Base-by-base conservation (phyloP, 1,140 invertebrate genomes). In the Teleopsis dalmanni region DNA sequence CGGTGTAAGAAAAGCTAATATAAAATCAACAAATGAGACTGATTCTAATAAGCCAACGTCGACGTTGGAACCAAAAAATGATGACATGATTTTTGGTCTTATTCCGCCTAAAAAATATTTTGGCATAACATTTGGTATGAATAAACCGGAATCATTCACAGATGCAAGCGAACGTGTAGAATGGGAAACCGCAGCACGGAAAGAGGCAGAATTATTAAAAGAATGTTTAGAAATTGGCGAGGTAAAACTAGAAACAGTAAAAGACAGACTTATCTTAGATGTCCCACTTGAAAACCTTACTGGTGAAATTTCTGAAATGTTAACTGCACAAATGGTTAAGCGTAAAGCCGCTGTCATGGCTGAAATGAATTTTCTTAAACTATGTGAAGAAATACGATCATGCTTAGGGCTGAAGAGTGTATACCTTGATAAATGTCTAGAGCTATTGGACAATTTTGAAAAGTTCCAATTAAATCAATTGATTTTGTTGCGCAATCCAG, bases 401-500 rank as follows among this genome's bases (percentile, higher is more conserved):
- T 79, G 78, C 53, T 62, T 87, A 13, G 76, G 78, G 21, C 57
- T 85, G 13, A 77, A 81, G 43, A 71, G 76, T 33, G 83, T 84
- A 1, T 78, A 87, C 62, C 75, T 78, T 1, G 79, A 84, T 21
- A 52, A 75, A 35, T 83, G 81, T 66, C 63, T 85, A 13, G 73
- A 78, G 27, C 58, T 79, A 2, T 68, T 86, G 36, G 78, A 82
- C 10, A 59, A 62, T 50, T 55, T 84, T 37, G 67, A 80, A 59
- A 75, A 79, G 10, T 63, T 91, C 35, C 73, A 84, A 13, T 66
- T 92, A 9, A 83, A 81, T 50, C 77, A 82, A 16, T 59, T 92
- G 3, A 89, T 91, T 84, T 67, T 94, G 23, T 81, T 91, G 56
- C 92, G 91, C 56, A 86, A 93, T 74, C 84, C 89, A 0, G 79